These are phyloP conservation scores for Trisateles emortualis DNA, from an alignment of 2,888 invertebrate species.

Conservation along the genomic window DNA sequence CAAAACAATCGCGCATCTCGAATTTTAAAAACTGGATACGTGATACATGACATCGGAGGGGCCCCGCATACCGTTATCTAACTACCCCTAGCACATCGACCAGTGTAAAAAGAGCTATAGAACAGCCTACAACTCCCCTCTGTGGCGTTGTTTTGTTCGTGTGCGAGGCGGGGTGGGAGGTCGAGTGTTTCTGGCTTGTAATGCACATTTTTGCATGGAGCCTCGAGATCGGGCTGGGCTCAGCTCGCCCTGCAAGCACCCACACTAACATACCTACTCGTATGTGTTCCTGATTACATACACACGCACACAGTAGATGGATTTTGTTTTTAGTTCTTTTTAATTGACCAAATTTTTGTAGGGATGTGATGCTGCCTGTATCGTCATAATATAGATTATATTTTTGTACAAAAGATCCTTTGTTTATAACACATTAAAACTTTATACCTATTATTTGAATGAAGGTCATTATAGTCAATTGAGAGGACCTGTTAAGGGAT, in stretches of 20 bases:
- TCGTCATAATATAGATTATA: not conserved
- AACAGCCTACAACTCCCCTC: slow-evolving; percentile 57
- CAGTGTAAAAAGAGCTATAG: slow-evolving; percentile 68
- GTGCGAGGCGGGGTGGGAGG: slow-evolving; percentile 62
- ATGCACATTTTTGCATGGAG: slow-evolving; percentile 83
- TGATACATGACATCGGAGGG: slow-evolving; percentile 76
- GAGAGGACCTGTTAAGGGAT: no score
- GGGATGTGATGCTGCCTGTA: slow-evolving; percentile 20
- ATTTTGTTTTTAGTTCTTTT: slow-evolving; percentile 41
- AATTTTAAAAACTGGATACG: slow-evolving; percentile 70
- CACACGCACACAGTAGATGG: slow-evolving; percentile 22
- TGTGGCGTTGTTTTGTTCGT: slow-evolving; percentile 62
- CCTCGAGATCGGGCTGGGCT: slow-evolving; percentile 73
- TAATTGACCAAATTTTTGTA: slow-evolving; percentile 38
- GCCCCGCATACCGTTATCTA: slow-evolving; percentile 72
- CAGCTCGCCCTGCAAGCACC: slow-evolving; percentile 75
- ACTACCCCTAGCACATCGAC: slow-evolving; percentile 66
- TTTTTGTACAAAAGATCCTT: not conserved
- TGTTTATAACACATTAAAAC: no score
- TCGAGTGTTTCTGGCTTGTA: slow-evolving; percentile 70
- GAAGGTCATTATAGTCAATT: no score
- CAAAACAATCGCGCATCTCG: slow-evolving; percentile 59
- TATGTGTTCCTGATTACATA: slow-evolving; percentile 29
- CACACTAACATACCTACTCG: slow-evolving; percentile 41
- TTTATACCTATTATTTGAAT: no score